phyloP scores from a whole-genome alignment of 2,797 vertebrate species.

The Ctenochaetus hawaiiensis region DNA sequence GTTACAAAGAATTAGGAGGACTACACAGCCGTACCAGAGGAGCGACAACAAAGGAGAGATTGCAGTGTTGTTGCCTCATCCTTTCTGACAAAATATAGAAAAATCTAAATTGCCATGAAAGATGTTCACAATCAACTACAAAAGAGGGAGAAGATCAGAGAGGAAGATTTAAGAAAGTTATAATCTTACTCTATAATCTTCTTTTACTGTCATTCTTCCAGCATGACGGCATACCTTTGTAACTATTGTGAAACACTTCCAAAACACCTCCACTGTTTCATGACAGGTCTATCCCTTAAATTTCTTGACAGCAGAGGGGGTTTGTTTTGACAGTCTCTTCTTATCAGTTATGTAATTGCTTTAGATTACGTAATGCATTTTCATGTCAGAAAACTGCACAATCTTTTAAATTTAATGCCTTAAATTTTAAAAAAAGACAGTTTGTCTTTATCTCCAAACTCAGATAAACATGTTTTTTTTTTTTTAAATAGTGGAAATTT shows the following conservation, averaged over 20 bases:
- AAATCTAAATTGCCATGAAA: constrained; percentile 52
- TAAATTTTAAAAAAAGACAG: constrained; percentile 5
- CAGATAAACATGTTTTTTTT: background rate
- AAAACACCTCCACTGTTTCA: background rate
- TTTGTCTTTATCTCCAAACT: constrained; percentile 4
- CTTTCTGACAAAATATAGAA: constrained; percentile 49
- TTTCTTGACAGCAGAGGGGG: constrained; percentile 5
- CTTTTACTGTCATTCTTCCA: constrained; percentile 54
- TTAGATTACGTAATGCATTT: background rate
- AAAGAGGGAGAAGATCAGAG: constrained; percentile 61
- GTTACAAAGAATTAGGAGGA: constrained; percentile 26
- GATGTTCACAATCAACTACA: constrained; percentile 53
- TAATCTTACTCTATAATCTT: constrained; percentile 38
- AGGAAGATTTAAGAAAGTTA: constrained; percentile 55
- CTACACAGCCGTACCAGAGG: constrained; percentile 3
- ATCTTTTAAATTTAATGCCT: background rate
- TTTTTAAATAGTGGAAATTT: constrained; percentile 31
- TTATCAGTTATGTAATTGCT: background rate
- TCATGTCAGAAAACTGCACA: background rate
- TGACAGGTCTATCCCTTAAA: constrained; percentile 14
- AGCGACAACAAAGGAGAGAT: constrained; percentile 38
- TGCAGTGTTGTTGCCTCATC: constrained; percentile 65
- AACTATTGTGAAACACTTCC: constrained; percentile 50
- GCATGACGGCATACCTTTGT: constrained; percentile 62
- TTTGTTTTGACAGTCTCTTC: constrained; percentile 13